These are phyloP conservation scores for Manis javanica DNA, from an alignment of 2,797 vertebrate species.

Conservation along the genomic window DNA sequence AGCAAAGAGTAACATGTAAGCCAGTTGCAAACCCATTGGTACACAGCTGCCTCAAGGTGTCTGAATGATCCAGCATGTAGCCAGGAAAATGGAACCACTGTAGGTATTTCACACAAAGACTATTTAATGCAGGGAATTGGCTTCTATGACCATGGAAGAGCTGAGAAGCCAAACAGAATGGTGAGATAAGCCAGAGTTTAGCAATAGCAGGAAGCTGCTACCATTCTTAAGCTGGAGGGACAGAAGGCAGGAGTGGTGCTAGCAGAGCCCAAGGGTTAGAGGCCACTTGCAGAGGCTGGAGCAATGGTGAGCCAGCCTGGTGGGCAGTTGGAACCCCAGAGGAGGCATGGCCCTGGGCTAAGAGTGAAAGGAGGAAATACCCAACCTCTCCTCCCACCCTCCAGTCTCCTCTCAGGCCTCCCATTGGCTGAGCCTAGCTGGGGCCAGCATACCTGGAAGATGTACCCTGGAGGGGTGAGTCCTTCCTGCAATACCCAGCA, in stretches of 20 bases:
- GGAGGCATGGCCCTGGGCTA: background rate
- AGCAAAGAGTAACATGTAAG: background rate
- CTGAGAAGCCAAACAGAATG: constrained; percentile 20
- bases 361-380: background rate
- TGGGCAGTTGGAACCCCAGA: background rate
- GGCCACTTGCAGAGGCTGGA: background rate
- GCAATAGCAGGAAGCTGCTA: background rate
- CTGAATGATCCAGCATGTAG: background rate
- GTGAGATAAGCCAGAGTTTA: background rate
- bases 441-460: background rate
- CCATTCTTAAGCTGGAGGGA: background rate
- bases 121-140: constrained; percentile 8
- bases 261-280: background rate
- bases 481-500: background rate
- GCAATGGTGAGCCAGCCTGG: background rate
- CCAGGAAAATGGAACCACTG: constrained; percentile 19
- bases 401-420: background rate
- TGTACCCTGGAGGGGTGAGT: background rate
- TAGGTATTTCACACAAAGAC: constrained; percentile 36
- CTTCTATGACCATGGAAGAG: background rate
- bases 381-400: background rate
- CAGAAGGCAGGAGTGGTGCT: background rate
- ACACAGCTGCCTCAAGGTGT: background rate
- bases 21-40: background rate
- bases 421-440: background rate